Percentiles rank a stretch among this genome's conserved stretches.
phyloP scores from a whole-genome alignment of 1,140 invertebrate genomes.

The Medauroidea extradentata region DNA sequence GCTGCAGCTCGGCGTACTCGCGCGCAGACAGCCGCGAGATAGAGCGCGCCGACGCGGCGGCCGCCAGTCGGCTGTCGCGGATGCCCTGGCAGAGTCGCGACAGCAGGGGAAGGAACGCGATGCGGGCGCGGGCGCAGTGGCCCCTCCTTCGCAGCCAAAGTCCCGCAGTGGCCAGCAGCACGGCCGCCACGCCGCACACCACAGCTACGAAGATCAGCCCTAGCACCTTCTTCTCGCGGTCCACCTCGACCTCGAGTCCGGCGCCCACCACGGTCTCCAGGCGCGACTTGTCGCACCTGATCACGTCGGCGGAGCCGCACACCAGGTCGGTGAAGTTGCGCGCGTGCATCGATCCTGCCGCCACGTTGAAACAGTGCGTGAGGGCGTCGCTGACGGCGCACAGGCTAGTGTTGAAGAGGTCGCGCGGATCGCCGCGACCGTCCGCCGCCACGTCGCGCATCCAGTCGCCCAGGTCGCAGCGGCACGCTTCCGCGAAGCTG shows the following conservation, averaged over 20 bases:
- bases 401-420: conserved; percentile 53
- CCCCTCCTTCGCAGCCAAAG: conserved; percentile 52
- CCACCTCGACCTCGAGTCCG: conserved; percentile 42
- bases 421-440: conserved; percentile 32
- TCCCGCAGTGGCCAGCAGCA: conserved; percentile 47
- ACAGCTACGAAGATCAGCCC: conserved; percentile 48
- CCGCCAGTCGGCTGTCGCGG: conserved; percentile 26
- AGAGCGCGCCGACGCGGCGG: conserved; percentile 50
- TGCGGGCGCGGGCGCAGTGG: conserved; percentile 44
- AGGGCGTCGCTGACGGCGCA: conserved; percentile 56
- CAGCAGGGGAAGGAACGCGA: conserved; percentile 17
- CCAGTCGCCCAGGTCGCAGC: conserved; percentile 56
- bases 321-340: conserved; percentile 56
- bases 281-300: conserved; percentile 41
- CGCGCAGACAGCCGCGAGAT: conserved; percentile 57
- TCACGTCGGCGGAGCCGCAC: conserved; percentile 47
- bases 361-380: conserved; percentile 57
- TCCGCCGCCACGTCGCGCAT: conserved; percentile 45
- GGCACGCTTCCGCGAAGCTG: conserved; percentile 43
- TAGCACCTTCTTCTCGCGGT: conserved; percentile 45
- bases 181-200: conserved; percentile 45
- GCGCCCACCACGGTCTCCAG: conserved; percentile 24
- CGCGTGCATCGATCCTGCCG: conserved; percentile 56
- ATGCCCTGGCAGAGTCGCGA: conserved; percentile 22
- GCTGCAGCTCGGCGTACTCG: conserved; percentile 57